Base-by-base conservation (phyloP, 2,797 vertebrate species). In the Gallinago stenura region DNA sequence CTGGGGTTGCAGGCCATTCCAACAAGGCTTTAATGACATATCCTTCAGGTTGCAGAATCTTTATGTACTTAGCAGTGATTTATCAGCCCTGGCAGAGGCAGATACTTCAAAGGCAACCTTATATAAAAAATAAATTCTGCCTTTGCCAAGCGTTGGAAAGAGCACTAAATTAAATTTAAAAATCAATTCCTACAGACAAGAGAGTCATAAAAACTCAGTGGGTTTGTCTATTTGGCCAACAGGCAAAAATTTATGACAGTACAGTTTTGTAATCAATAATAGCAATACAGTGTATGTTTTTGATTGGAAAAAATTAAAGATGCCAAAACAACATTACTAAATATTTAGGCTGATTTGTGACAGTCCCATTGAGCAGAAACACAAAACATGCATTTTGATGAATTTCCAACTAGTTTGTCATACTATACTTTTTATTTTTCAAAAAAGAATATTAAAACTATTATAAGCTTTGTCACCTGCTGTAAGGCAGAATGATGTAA, bases 401-500 rank as follows among this genome's bases (percentile, higher is more conserved):
- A 93, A 91, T 87, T 96, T 97, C 58, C 96, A 97, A 80, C 94
- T 94, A 97, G 58, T 85, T 95, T 91, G 88, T 82, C 65, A 93
- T 86, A 93, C 91, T 91, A 90, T 92, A 91, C 7, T 93, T 94
- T 96, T 96, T 92, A 96, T 95, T 97, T 97, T 93, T 88, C 71
- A 90, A 93, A 97, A 98, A 97, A 95, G 68, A 85, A 96, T 96
- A 97, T 97, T 96, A 97, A 98, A 98, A 97, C 94, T 97, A 91
- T 95, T 97, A 92, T 96, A 96, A 97, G 96, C 95, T 97, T 95
- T 97, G 93, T 98, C 96, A 97, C 94, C 95, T 98, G 96, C 90
- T 96, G 71, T 97, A 98, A 98, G 92, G 98, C 97, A 98, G 97
- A 96, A 93, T 95, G 97, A 97, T 97, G 93, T 94, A 83, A 92